These are phyloP conservation scores for Vicugna pacos DNA, from an alignment of 2,113 vertebrate genomes.

Conservation along the genomic window DNA sequence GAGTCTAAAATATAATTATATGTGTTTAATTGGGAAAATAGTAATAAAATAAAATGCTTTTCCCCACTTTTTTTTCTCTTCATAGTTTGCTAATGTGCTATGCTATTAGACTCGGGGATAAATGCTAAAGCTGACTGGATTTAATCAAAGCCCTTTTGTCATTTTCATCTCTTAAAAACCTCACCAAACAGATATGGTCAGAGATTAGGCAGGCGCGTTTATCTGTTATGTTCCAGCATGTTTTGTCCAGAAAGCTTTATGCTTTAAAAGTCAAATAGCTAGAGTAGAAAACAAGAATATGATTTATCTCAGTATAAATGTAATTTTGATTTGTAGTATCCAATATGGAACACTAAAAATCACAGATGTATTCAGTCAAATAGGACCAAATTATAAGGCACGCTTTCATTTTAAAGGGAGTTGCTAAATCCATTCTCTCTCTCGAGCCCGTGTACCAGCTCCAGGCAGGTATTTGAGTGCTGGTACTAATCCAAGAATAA, in stretches of 20 bases:
- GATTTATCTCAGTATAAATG: constrained; percentile 77
- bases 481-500: constrained; percentile 80
- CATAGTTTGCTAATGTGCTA: background rate
- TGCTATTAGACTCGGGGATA: constrained; percentile 35
- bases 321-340: constrained; percentile 80
- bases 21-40: constrained; percentile 62
- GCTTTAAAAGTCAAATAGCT: constrained; percentile 80
- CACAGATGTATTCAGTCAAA: constrained; percentile 67
- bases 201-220: constrained; percentile 77
- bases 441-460: constrained; percentile 74
- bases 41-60: constrained; percentile 51
- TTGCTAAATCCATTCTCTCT: constrained; percentile 77
- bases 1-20: constrained; percentile 52
- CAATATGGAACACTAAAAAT: constrained; percentile 79
- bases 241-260: constrained; percentile 78
- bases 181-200: constrained; percentile 75
- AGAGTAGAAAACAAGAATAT: constrained; percentile 74
- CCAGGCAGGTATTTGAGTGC: constrained; percentile 78
- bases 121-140: constrained; percentile 75
- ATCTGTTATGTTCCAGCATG: constrained; percentile 73
- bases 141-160: constrained; percentile 82
- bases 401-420: constrained; percentile 80
- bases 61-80: background rate
- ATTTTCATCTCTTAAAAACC: constrained; percentile 85
- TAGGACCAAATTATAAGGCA: constrained; percentile 76